Evolutionary conservation across 2,113 vertebrate genomes (phyloP), one percentile per base, ranked within the genome.

Genomic region (Apteryx owenii): DNA sequence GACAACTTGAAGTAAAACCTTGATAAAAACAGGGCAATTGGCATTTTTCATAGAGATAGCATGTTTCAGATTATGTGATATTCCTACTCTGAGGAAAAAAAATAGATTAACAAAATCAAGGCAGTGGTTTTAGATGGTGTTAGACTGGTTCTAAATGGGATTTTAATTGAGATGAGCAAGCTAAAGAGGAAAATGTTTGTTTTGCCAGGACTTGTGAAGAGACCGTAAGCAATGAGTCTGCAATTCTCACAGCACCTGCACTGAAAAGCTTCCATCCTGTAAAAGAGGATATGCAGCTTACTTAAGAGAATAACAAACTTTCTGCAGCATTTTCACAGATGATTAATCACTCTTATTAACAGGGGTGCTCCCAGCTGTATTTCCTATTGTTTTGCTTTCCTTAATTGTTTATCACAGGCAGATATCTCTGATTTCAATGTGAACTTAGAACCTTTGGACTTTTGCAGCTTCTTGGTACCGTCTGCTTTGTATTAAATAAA

Each of bases 331-430:
- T 96, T 97, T 80, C 81, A 87, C 58, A 69, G 70, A 88, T 91
- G 50, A 89, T 92, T 90, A 93, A 90, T 88, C 88, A 51, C 42
- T 46, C 68, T 66, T 83, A 33, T 78, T 94, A 80, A 85, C 56
- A 90, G 18, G 48, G 54, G 75, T 6, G 10, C 15, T n/a, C 88
- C 70, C 92, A 90, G 83, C 77, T 95, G 81, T 82, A 81, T 80
- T 93, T 80, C 60, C 44, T 73, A 88, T 90, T 96, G 73, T 96
- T 95, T 91, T 64, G 6, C 50, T 81, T 91, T 76, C 58, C 42
- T 75, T 91, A 90, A 69, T 84, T 95, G 26, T 85, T 96, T 86
- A 81, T 77, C 68, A 93, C 88, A 91, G 62, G 56, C 48, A 88
- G 69, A 92, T 93, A 93, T 70, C 42, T 90, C 68, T 13, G 3